Evolutionary conservation across 2,888 invertebrate genomes (phyloP).

Genomic region (Harmothoe impar): DNA sequence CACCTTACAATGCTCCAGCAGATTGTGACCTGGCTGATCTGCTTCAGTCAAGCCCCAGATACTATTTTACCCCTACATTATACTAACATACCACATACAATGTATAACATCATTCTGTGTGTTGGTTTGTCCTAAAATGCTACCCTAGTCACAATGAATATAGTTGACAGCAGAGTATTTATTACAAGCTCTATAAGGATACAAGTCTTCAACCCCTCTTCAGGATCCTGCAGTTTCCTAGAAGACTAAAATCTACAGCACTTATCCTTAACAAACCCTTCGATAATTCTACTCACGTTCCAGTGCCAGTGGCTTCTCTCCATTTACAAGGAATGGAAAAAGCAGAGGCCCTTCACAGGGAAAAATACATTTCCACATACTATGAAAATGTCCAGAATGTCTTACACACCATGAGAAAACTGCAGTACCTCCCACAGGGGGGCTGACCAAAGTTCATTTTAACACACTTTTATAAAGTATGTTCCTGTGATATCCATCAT

Average conservation of each 20-base stretch:
- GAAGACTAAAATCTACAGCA: neutral
- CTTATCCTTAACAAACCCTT: neutral
- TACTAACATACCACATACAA: slow-evolving; percentile 11
- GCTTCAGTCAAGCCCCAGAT: neutral
- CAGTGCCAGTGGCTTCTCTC: neutral
- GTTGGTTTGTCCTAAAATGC: neutral
- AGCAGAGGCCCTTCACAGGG: neutral
- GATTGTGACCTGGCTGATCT: neutral
- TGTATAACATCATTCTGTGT: neutral
- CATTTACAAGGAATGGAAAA: slow-evolving; percentile 33
- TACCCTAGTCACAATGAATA: slow-evolving; percentile 7
- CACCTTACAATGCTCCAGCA: neutral
- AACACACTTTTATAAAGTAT: slow-evolving; percentile 36
- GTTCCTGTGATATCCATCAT: neutral
- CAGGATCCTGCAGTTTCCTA: slow-evolving; percentile 24
- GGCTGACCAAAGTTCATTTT: neutral
- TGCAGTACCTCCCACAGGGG: slow-evolving; percentile 20
- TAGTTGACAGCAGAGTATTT: neutral
- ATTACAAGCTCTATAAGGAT: neutral
- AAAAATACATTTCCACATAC: neutral
- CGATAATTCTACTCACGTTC: neutral
- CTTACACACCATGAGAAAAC: slow-evolving; percentile 23
- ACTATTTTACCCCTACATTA: neutral
- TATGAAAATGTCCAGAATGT: neutral
- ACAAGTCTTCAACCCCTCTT: neutral